Evolutionary conservation across 2,888 invertebrate species (phyloP).

Genomic region (Alviniconcha strummeri): DNA sequence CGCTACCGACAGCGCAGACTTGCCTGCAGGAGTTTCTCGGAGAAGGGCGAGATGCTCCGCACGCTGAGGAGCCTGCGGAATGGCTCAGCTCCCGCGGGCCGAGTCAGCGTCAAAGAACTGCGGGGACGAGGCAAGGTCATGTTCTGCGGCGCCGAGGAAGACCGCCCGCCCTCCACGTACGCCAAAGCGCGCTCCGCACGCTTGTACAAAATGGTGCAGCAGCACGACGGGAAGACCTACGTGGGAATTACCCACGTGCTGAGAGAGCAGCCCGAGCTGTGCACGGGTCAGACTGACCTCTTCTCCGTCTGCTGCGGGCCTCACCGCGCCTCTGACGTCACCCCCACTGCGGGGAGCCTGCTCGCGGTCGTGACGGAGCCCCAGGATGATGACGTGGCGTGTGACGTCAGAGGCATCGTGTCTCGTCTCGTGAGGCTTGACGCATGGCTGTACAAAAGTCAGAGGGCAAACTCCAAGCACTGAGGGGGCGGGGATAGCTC

Average conservation of each 20-base stretch:
- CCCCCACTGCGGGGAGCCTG: not conserved
- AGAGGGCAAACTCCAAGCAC: no score
- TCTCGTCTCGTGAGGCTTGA: not conserved
- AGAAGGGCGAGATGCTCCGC: not conserved
- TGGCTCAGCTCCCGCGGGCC: not conserved
- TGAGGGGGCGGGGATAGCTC: no score
- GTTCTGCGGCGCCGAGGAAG: not conserved
- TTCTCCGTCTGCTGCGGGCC: not conserved
- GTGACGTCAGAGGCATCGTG: not conserved
- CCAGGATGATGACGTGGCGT: not conserved
- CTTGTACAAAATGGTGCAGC: not conserved
- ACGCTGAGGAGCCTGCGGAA: not conserved
- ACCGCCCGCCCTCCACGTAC: not conserved
- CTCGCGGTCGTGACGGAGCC: not conserved
- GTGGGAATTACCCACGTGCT: not conserved
- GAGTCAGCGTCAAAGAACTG: not conserved
- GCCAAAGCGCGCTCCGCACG: not conserved
- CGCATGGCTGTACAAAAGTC: not conserved
- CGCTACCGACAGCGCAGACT: not conserved
- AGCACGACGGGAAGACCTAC: not conserved
- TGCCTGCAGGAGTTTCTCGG: not conserved
- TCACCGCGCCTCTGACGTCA: not conserved
- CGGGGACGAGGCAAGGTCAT: not conserved
- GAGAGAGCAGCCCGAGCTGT: not conserved
- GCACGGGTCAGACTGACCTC: not conserved